Evolutionary conservation across 1,140 invertebrate genomes (phyloP), one percentile per base, ranked within the genome.

Genomic region (Aphis craccivora): DNA sequence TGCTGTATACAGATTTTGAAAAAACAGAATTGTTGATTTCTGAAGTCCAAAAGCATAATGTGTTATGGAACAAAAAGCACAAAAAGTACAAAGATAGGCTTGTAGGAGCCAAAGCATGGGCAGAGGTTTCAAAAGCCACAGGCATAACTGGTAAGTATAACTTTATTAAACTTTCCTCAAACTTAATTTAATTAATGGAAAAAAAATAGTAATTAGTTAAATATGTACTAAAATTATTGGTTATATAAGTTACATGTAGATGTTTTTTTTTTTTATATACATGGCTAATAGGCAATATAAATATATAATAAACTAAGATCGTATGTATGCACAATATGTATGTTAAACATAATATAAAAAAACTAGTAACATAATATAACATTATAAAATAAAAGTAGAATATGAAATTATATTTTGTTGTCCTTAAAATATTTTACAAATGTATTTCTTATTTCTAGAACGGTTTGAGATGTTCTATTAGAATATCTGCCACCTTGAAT

Each of bases 321-420:
- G 5, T 45, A 45, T 45, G 43, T 45, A 45, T 45, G 43, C 43
- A 45, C 43, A 45, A 45, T 45, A n/a, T n/a, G n/a, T 45, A 45
- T 4, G 43, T 3, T 45, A 45, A 7, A 45, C 43, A 8, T 45
- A 45, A n/a, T n/a, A 45, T 45, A 45, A 45, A 8, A 8, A 45
- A 45, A 8, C 9, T 4, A 45, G 43, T 45, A 45, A 45, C 5
- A 45, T 45, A 45, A 45, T 8, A 45, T 45, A 45, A 45, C 43
- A 45, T 35, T 81, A 81, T 81, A 18, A 37, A 35, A 81, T 81
- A 3, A 81, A 81, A 35, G 43, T 45, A 81, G 35, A 81, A n/a
- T 81, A 18, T 81, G n/a, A 81, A 81, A 81, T 83, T 83, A 83
- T 40, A 83, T 83, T 83, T 83, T 83, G 37, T 83, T 83, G 40